Conservation (phyloP, 2,888 invertebrate species). For the Nematopogon swammerdamellus region DNA sequence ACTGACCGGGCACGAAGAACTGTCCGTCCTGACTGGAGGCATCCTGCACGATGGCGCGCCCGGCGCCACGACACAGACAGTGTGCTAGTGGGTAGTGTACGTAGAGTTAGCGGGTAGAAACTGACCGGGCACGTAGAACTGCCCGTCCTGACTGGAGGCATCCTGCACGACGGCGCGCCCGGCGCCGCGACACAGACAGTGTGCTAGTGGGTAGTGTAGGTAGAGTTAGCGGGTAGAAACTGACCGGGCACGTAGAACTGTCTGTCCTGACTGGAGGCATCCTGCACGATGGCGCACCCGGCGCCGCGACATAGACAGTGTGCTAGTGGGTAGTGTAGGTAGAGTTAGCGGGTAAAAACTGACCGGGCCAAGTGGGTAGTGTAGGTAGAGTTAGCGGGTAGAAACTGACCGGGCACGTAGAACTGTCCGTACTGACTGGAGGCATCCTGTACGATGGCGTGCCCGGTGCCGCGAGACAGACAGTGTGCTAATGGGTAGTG, state of each 20-base stretch:
- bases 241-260: slow-evolving; percentile 92
- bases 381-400: no score
- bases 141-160: slow-evolving; percentile 79
- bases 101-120: no score
- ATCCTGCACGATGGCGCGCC: slow-evolving; percentile 87
- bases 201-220: no score
- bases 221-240: no score
- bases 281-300: slow-evolving; percentile 84
- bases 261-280: slow-evolving; percentile 81
- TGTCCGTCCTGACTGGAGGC: slow-evolving; percentile 81
- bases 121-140: slow-evolving; percentile 92
- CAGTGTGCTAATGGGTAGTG: no score
- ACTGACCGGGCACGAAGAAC: no score
- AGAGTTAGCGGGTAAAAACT: no score
- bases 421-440: slow-evolving; percentile 84
- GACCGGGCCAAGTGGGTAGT: no score
- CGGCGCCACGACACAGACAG: slow-evolving; percentile 79
- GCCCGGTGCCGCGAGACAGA: slow-evolving; percentile 78
- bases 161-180: slow-evolving; percentile 88
- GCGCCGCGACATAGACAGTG: slow-evolving; percentile 82
- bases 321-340: no score
- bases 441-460: slow-evolving; percentile 89
- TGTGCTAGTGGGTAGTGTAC: no score
- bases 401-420: slow-evolving; percentile 88
- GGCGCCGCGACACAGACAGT: slow-evolving; percentile 82